Percentiles rank a stretch among this genome's conserved stretches.
phyloP scores from a whole-genome alignment of 2,797 vertebrate genomes.

The Halcyon leucocephala region DNA sequence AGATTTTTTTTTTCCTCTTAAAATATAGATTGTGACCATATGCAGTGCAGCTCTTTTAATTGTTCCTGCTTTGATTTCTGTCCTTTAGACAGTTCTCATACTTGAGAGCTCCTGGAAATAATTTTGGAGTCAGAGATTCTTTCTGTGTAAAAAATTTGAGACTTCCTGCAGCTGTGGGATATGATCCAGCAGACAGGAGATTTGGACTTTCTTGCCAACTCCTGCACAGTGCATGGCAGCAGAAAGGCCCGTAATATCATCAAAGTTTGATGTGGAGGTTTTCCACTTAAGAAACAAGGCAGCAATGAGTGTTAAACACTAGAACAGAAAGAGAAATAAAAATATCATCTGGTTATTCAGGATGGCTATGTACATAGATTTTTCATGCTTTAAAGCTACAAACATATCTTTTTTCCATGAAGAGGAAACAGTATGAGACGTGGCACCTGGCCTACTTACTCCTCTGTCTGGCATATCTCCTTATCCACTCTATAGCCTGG shows the following conservation, averaged over 20 bases:
- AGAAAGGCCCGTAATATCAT: not conserved
- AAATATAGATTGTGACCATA: not conserved
- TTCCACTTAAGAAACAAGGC: conserved; percentile 4
- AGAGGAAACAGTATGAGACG: not conserved
- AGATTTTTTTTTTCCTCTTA: not conserved
- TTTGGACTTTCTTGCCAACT: conserved; percentile 5
- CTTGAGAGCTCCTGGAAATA: conserved; percentile 73
- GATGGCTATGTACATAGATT: not conserved
- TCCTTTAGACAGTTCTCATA: conserved; percentile 57
- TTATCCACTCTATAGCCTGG: not conserved
- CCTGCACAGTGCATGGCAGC: conserved; percentile 29
- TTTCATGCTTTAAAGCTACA: not conserved
- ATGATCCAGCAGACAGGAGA: conserved; percentile 38
- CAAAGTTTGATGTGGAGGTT: not conserved
- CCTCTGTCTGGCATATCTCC: not conserved
- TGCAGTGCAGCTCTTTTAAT: not conserved
- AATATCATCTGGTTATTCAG: not conserved
- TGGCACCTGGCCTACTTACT: not conserved
- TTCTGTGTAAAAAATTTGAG: conserved; percentile 58
- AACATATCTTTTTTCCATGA: not conserved
- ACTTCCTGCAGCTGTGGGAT: conserved; percentile 62
- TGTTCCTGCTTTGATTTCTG: conserved; percentile 47
- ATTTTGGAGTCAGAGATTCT: conserved; percentile 63
- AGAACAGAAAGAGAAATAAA: not conserved
- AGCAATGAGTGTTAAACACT: not conserved